Conservation (phyloP, 1,140 invertebrate species). For the Dryas iulia region DNA sequence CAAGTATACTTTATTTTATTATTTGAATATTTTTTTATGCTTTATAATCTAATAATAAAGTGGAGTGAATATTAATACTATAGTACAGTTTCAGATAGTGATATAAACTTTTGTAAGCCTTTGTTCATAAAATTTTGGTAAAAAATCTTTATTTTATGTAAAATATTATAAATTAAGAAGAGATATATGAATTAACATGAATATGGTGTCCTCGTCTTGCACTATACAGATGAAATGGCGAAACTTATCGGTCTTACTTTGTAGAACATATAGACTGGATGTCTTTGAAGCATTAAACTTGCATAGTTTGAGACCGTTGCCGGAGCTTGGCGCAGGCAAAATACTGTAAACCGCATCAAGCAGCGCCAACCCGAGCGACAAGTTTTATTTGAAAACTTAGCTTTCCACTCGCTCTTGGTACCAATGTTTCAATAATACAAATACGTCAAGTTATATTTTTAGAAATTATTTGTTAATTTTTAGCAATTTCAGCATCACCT, state of each 20-base stretch:
- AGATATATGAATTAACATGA: no score
- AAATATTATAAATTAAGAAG: no score
- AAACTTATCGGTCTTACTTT: not conserved
- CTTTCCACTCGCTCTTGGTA: constrained; percentile 17
- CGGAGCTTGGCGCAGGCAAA: constrained; percentile 17
- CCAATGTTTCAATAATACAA: not conserved
- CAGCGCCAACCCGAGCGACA: constrained; percentile 26
- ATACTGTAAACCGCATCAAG: constrained; percentile 14
- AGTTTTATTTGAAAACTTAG: constrained; percentile 51
- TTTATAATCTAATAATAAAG: no score
- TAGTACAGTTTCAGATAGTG: no score
- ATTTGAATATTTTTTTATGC: no score
- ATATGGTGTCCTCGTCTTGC: not conserved
- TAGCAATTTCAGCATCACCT: no score
- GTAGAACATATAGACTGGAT: not conserved
- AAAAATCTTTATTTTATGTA: no score
- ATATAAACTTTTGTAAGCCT: no score
- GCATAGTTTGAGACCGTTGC: constrained; percentile 21
- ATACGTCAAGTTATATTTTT: not conserved
- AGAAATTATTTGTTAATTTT: no score
- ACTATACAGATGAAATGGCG: not conserved
- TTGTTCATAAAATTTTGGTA: no score
- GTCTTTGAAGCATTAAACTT: not conserved
- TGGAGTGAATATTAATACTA: no score
- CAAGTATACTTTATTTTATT: no score